These are phyloP conservation scores for Haliclona indistincta DNA, from an alignment of 37 sponge, comb jelly and placozoan genomes.

Conservation along the genomic window DNA sequence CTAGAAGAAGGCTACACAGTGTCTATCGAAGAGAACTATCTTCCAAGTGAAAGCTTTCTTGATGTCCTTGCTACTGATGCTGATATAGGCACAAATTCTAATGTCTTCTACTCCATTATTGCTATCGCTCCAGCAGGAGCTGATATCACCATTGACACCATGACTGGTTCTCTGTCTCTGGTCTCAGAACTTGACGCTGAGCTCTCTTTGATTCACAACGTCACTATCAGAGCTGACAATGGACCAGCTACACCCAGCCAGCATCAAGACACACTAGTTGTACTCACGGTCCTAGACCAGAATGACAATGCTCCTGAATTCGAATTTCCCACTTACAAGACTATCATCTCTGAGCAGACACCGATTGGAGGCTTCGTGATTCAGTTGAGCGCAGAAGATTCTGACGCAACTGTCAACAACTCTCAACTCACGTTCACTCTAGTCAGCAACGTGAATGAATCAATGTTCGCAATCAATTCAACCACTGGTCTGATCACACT, in stretches of 20 bases:
- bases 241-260: slow-evolving; percentile 17
- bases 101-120: slow-evolving; percentile 12
- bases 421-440: slow-evolving; percentile 34
- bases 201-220: neutral
- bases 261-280: neutral
- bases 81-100: slow-evolving; percentile 50
- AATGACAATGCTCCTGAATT: slow-evolving; percentile 75
- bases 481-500: slow-evolving; percentile 32
- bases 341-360: slow-evolving; percentile 24
- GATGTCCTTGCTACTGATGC: slow-evolving; percentile 49
- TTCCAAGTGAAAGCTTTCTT: slow-evolving; percentile 5
- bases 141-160: slow-evolving; percentile 25
- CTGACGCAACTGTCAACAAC: slow-evolving; percentile 49
- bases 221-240: slow-evolving; percentile 38
- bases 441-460: slow-evolving; percentile 22
- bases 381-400: slow-evolving; percentile 35
- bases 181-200: slow-evolving; percentile 42
- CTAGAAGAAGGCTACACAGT: slow-evolving; percentile 11
- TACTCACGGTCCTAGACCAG: slow-evolving; percentile 45
- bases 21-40: slow-evolving; percentile 38
- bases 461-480: slow-evolving; percentile 46
- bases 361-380: slow-evolving; percentile 23
- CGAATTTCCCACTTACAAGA: slow-evolving; percentile 14
- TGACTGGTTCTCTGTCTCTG: slow-evolving; percentile 41
- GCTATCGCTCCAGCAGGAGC: neutral